Base-by-base conservation (phyloP, 2,797 vertebrate genomes). In the Allobates femoralis region DNA sequence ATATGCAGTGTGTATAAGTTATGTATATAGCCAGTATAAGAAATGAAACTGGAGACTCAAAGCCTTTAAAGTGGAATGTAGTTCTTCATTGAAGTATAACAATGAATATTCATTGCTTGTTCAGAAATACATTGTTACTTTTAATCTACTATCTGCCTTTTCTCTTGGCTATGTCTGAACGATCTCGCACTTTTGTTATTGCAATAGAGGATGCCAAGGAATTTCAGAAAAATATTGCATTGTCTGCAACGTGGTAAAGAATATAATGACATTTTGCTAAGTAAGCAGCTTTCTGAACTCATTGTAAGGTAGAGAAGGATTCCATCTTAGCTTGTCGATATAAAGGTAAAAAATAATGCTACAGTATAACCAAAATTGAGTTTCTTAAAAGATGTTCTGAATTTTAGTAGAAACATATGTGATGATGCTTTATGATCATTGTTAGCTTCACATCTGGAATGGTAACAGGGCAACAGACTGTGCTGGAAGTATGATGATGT, bases 221-320 rank as follows among this genome's bases (percentile, higher is more conserved):
- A 53, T 51, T 28, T 71, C 50, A 71, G 80, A 23, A 71, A 71
- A 71, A 82, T 69, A 71, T 37, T 82, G 80, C 80, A 69, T 71
- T 82, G 50, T 82, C 80, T 82, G 80, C 80, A 71, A 53, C n/a
- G 71, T 82, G 19, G 80, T 82, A 82, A 80, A 82, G 66, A 82
- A 82, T 71, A 82, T 56, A 69, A 37, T 71, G 64, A 71, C 30
- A 82, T 71, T 32, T 55, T 71, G 80, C 41, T 56, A 28, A 82
- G 46, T 56, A 55, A 71, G 64, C 30, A 82, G 14, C 30, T 55
- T 15, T 23, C 51, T n/a, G 64, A 69, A 64, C 46, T n/a, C 12
- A 82, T 56, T 55, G 30, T 71, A 69, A 53, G 56, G 50, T 67
- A 67, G 50, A 82, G 34, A 81, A 69, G 26, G 21, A n/a, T 69